Evolutionary conservation across 1,140 invertebrate species (phyloP).

Genomic region (Pantala flavescens): DNA sequence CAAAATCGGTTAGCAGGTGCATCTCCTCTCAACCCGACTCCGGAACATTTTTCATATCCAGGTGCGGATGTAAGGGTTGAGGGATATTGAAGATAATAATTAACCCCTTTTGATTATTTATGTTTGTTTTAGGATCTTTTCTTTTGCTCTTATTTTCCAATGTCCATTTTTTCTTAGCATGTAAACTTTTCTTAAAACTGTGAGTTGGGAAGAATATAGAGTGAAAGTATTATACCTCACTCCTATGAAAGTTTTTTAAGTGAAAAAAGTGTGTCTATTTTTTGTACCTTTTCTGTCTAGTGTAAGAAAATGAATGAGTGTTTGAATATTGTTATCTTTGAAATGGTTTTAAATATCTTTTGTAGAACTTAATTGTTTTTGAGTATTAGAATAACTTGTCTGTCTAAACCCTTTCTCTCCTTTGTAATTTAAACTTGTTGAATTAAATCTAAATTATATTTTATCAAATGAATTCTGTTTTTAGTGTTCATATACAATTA

Average conservation of each 20-base stretch:
- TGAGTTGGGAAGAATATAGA: neutral
- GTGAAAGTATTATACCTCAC: neutral
- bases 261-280: neutral
- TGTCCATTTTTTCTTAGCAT: conserved; percentile 8
- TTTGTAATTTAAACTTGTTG: conserved; percentile 7
- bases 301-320: conserved; percentile 6
- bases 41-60: conserved; percentile 9
- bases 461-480: conserved; percentile 5
- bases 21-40: conserved; percentile 7
- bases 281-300: conserved; percentile 6
- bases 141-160: conserved; percentile 10
- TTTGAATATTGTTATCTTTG: conserved; percentile 4
- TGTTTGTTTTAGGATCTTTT: conserved; percentile 10
- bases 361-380: conserved; percentile 8
- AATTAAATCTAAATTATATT: conserved; percentile 9
- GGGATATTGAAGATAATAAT: conserved; percentile 8
- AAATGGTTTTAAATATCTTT: conserved; percentile 2
- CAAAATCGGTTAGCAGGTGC: conserved; percentile 7
- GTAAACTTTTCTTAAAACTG: conserved; percentile 4
- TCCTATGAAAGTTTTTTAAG: conserved; percentile 4
- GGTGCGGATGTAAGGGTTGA: conserved; percentile 7
- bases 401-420: neutral
- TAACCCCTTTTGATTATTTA: neutral
- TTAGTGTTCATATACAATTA: neutral
- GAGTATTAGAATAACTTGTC: neutral